Evolutionary conservation across 1,140 invertebrate genomes (phyloP).

Genomic region (Acarapis woodi): DNA sequence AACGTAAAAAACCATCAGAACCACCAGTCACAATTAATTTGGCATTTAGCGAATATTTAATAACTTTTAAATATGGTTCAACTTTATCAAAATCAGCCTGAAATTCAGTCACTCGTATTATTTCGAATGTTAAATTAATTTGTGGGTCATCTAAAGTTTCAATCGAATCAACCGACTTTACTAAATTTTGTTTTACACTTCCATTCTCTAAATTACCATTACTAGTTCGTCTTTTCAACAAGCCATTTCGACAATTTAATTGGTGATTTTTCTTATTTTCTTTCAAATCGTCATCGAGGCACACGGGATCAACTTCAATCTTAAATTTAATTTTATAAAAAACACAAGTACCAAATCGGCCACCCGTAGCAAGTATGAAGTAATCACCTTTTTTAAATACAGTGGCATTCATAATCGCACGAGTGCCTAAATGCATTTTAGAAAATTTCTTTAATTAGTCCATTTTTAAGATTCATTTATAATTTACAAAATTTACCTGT

Average conservation of each 20-base stretch:
- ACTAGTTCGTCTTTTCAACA: background rate
- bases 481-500: constrained; percentile 3
- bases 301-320: background rate
- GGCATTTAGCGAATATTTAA: constrained; percentile 38
- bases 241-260: no score
- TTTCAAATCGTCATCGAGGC: background rate
- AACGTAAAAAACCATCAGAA: constrained; percentile 47
- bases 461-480: background rate
- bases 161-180: background rate
- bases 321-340: constrained; percentile 45
- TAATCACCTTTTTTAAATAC: constrained; percentile 28
- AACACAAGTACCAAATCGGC: constrained; percentile 68
- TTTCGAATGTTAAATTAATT: constrained; percentile 17
- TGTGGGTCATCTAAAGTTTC: background rate
- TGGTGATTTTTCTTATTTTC: background rate
- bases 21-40: constrained; percentile 64
- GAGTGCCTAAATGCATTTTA: constrained; percentile 24
- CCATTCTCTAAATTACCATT: background rate
- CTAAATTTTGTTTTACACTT: background rate
- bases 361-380: constrained; percentile 42
- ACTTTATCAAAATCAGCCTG: constrained; percentile 26
- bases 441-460: constrained; percentile 1
- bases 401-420: constrained; percentile 69
- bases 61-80: constrained; percentile 55
- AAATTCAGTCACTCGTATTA: constrained; percentile 17